Conservation (phyloP, 2,888 invertebrate species). For the Acrocyrtus sp. region DNA sequence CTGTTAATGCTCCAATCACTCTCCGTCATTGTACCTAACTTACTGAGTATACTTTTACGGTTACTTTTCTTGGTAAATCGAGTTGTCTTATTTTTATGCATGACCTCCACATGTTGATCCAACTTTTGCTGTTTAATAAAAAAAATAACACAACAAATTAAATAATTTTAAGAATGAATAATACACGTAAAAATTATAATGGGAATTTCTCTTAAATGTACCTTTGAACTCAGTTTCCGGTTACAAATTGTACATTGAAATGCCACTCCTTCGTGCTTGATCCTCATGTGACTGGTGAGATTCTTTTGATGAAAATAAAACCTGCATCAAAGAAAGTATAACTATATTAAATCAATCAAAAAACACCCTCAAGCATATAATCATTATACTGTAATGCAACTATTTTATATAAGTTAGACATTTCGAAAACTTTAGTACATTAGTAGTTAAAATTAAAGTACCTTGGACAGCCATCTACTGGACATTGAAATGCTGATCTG, state of each 20-base stretch:
- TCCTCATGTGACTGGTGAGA: constrained; percentile 48
- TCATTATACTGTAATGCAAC: no score
- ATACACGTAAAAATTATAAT: no score
- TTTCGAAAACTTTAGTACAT: no score
- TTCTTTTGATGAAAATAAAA: constrained; percentile 53
- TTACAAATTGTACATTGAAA: constrained; percentile 50
- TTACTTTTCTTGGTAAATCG: constrained; percentile 12
- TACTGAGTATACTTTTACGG: not conserved
- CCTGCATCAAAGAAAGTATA: constrained; percentile 26
- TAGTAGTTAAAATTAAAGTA: no score
- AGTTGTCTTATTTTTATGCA: constrained; percentile 20
- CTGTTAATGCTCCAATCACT: constrained; percentile 15
- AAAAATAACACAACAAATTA: not conserved
- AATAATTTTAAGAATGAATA: no score
- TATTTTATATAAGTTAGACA: no score
- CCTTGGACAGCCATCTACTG: constrained; percentile 45
- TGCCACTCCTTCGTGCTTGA: constrained; percentile 47
- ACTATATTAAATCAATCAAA: not conserved
- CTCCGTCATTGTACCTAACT: not conserved
- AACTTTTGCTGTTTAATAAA: constrained; percentile 49
- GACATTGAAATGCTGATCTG: constrained; percentile 39
- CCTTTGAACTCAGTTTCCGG: constrained; percentile 44
- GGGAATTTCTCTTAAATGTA: no score
- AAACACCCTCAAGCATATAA: no score
- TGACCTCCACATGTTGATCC: constrained; percentile 29